Percentiles rank a stretch among this genome's conserved stretches.
Evolutionary conservation across 2,113 vertebrate genomes (phyloP).

Genomic region (Grantiella picta): DNA sequence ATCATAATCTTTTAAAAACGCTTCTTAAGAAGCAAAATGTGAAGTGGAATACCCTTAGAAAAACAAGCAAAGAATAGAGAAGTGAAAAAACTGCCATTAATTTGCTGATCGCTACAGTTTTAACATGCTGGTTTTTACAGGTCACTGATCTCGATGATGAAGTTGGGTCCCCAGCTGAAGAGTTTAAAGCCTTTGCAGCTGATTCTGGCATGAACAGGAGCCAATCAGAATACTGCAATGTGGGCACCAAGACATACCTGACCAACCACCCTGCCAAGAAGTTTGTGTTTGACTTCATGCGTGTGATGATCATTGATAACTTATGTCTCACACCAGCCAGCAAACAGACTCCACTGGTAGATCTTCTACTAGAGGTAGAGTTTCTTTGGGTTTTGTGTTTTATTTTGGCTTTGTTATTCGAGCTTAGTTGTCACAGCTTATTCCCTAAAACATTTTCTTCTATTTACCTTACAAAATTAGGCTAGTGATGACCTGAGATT

Average conservation of each 20-base stretch:
- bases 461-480: background rate
- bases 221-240: constrained; percentile 97
- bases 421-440: background rate
- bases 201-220: constrained; percentile 98
- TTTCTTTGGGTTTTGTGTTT: background rate
- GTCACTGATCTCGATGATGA: constrained; percentile 96
- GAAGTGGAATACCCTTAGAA: background rate
- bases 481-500: background rate
- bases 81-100: background rate
- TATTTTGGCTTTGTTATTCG: background rate
- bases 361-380: constrained; percentile 92
- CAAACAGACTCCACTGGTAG: constrained; percentile 95
- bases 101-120: background rate
- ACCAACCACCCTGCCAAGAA: constrained; percentile 98
- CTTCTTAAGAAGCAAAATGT: background rate
- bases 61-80: background rate
- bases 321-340: constrained; percentile 92
- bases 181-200: constrained; percentile 91
- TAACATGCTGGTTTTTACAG: constrained; percentile 58
- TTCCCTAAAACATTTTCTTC: background rate
- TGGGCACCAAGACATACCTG: constrained; percentile 95
- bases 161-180: constrained; percentile 91
- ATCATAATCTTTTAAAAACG: background rate
- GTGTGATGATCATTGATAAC: constrained; percentile 97
- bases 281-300: constrained; percentile 98